Percentiles rank a stretch among this genome's conserved stretches.
Conservation (phyloP, 2,113 vertebrate genomes). For the Nibea coibor region DNA sequence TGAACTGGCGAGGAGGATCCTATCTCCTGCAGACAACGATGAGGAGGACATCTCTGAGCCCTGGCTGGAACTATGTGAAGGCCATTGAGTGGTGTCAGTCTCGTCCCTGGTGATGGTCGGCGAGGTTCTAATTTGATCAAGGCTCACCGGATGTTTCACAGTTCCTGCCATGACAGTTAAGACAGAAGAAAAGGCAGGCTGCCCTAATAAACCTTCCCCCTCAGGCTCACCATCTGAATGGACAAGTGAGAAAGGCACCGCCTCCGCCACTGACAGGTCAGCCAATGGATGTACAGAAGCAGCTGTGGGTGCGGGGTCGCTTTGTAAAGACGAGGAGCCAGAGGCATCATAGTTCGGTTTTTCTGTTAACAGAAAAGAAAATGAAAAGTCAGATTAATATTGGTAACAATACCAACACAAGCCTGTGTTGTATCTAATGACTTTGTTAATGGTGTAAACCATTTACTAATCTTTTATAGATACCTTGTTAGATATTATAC, state of each 20-base stretch:
- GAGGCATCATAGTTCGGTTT: conserved; percentile 80
- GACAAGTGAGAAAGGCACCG: conserved; percentile 69
- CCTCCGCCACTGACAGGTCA: conserved; percentile 64
- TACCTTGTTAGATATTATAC: not conserved
- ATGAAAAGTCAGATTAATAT: not conserved
- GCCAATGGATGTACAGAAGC: conserved; percentile 60
- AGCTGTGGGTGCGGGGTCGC: conserved; percentile 59
- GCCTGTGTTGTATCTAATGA: not conserved
- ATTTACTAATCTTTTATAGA: not conserved
- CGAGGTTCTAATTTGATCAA: conserved; percentile 80
- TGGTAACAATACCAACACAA: not conserved
- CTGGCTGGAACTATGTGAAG: conserved; percentile 80
- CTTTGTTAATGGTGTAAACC: not conserved
- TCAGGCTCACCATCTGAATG: conserved; percentile 69
- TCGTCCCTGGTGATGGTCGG: conserved; percentile 83
- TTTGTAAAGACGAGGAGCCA: conserved; percentile 72
- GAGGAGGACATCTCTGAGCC: conserved; percentile 79
- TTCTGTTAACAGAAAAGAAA: conserved; percentile 72
- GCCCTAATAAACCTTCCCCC: conserved; percentile 68
- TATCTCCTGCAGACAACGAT: conserved; percentile 64
- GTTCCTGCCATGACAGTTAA: conserved; percentile 81
- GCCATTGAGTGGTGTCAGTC: conserved; percentile 83
- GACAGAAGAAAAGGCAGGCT: conserved; percentile 82
- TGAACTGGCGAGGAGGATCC: conserved; percentile 81
- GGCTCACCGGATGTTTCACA: conserved; percentile 74